Conservation (phyloP, 2,113 vertebrate species). For the Pangasianodon hypophthalmus region DNA sequence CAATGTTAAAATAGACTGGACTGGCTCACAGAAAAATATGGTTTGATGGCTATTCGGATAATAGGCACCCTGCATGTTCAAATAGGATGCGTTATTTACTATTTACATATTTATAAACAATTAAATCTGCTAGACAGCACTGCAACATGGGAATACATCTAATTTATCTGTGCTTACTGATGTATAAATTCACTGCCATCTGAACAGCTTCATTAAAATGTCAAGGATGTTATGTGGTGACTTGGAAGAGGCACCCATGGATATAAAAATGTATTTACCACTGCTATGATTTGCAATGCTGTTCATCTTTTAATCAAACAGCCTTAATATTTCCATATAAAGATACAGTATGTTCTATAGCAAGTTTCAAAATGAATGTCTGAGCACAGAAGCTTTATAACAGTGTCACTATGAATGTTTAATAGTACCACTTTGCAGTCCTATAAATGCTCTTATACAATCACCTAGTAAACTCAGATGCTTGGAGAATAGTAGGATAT, state of each 20-base stretch:
- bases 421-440: neutral
- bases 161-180: conserved; percentile 51
- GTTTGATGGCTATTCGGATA: conserved; percentile 38
- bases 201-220: conserved; percentile 56
- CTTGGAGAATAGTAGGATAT: neutral
- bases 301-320: conserved; percentile 37
- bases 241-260: conserved; percentile 33
- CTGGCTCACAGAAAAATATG: neutral
- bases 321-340: neutral
- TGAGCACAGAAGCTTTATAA: neutral
- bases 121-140: conserved; percentile 47
- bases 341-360: neutral
- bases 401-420: neutral
- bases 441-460: neutral
- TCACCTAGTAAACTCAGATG: neutral
- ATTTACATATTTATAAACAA: conserved; percentile 51
- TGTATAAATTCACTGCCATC: conserved; percentile 47
- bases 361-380: conserved; percentile 12
- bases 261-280: conserved; percentile 23
- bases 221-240: conserved; percentile 46
- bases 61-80: conserved; percentile 40
- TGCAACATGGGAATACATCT: conserved; percentile 38
- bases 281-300: conserved; percentile 17
- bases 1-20: conserved; percentile 18
- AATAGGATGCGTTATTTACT: conserved; percentile 49